These are phyloP conservation scores for Morphnarchus princeps DNA, from an alignment of 2,113 vertebrate genomes.

Conservation along the genomic window DNA sequence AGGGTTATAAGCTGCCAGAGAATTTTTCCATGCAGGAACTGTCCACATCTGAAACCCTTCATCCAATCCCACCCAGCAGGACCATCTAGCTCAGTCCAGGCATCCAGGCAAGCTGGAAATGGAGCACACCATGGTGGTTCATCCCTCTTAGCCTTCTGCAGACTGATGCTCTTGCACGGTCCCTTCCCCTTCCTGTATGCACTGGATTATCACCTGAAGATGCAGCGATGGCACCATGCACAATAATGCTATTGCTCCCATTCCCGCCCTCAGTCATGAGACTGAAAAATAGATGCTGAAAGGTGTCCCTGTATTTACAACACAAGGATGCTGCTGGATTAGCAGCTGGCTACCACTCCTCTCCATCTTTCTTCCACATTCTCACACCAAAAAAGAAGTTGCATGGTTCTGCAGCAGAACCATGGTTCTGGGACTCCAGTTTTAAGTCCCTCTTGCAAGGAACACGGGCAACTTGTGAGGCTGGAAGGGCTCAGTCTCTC, in stretches of 20 bases:
- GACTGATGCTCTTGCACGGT: neutral
- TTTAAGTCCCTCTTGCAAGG: neutral
- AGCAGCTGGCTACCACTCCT: neutral
- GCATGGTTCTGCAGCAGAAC: neutral
- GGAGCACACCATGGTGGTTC: neutral
- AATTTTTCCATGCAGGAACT: neutral
- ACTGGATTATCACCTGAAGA: neutral
- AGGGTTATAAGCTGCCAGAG: neutral
- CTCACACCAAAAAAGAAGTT: neutral
- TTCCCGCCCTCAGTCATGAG: neutral
- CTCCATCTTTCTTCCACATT: neutral
- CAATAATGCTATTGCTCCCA: neutral
- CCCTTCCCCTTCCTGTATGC: neutral
- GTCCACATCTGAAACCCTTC: neutral
- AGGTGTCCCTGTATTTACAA: neutral
- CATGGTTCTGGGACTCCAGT: neutral
- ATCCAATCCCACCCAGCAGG: neutral
- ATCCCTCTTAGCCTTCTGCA: neutral
- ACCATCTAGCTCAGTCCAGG: neutral
- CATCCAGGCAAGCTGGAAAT: neutral
- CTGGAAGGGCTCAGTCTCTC: neutral
- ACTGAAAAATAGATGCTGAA: neutral
- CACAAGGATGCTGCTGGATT: neutral
- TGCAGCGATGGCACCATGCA: neutral
- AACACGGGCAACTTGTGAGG: neutral